Evolutionary conservation across 2,797 vertebrate species (phyloP), one percentile per base, ranked within the genome.

Genomic region (Esox lucius): DNA sequence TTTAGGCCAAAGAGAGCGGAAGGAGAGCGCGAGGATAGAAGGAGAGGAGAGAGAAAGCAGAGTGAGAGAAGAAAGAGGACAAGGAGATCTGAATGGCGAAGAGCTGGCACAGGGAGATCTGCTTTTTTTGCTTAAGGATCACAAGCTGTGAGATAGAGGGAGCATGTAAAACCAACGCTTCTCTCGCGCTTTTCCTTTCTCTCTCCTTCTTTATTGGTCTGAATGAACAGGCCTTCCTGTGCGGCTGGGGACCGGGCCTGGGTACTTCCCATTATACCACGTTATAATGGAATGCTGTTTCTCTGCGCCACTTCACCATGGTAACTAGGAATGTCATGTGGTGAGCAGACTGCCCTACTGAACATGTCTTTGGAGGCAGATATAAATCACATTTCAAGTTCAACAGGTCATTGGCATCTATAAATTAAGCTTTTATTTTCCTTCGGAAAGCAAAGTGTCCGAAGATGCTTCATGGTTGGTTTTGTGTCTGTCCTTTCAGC

Each of bases 141-240:
- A 89, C 91, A 94, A 94, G 93, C 94, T 95, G 94, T 91, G 93
- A 89, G 93, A 88, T 89, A 35, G 33, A 5, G 42, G 8, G 42
- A 46, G 33, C 93, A 93, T 92, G 93, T 92, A 93, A 95, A 94
- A 95, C 93, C 92, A 93, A 91, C 68, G 69, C 39, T 15, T 39
- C 26, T 73, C 28, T 48, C 66, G 33, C n/a, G 42, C 69, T 56
- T 70, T 72, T 73, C 78, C 67, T 75, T 59, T 26, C 75, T 75
- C 71, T 71, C 73, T 67, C 56, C 71, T 46, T 71, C 64, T 81
- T 61, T 68, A 59, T 61, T 26, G 39, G 39, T 42, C 22, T 48
- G 94, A 95, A 95, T 95, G 94, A 95, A 96, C 95, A 97, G 96
- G 95, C 84, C 81, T 80, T 82, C 89, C 94, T 96, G 95, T 97